Base-by-base conservation (phyloP, 2,113 vertebrate genomes). In the Bubo blakistoni region DNA sequence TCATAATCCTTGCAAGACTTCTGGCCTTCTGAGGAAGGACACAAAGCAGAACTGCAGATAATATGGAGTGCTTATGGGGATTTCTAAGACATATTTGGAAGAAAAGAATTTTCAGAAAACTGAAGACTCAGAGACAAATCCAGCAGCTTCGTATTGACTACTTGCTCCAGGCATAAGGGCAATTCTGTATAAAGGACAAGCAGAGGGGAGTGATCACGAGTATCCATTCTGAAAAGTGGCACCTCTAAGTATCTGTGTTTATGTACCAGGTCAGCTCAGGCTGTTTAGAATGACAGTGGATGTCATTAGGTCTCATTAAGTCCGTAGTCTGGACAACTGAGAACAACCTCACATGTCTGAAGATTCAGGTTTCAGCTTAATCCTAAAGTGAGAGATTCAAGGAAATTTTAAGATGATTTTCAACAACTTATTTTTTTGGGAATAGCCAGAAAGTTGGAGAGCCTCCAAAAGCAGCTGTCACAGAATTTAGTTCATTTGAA, bases 81-180 rank as follows among this genome's bases (percentile, higher is more conserved):
- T 61, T 89, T 92, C 30, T 63, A 36, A 71, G 17, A 16, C 16
- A 15, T 21, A 18, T 49, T 51, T 70, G 55, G 42, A 79, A 54
- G 11, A 27, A 69, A 70, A 47, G 2, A 34, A 7, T 65, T 79
- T 82, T 72, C 62, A 79, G 62, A 61, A 77, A 77, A 29, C 32
- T 86, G 6, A 8, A 16, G 11, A 52, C 22, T 61, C 6, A 13
- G 38, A 44, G 44, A 16, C 13, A n/a, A 81, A 72, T 77, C 5
- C 29, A 69, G 18, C 0, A 0, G 2, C 3, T 24, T 36, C 0
- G 0, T 30, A 7, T 5, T 18, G 26, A 34, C 26, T 27, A 6
- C 49, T 63, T 67, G 16, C 36, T 86, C 7, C 30, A 86, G 27
- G 11, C 18, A 10, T 8, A 32, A 49, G 15, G 22, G 8, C 4